These are phyloP conservation scores for Eubucco bourcierii DNA, from an alignment of 2,113 vertebrate species.

Conservation along the genomic window DNA sequence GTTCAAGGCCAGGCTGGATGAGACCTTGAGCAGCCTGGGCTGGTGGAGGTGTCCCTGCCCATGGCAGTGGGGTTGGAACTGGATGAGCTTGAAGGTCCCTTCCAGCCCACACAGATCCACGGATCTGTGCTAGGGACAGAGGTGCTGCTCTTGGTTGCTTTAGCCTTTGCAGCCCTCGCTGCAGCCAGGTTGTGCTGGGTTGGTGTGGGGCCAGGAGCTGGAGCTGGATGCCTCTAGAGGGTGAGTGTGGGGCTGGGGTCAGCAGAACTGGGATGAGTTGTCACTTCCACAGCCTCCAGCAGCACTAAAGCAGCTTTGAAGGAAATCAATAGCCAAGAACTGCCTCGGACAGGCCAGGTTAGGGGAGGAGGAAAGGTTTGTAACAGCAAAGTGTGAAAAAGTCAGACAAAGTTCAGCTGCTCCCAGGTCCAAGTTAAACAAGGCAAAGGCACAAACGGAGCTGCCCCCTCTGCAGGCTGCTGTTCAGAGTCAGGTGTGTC, in stretches of 20 bases:
- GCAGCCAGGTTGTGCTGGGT: not conserved
- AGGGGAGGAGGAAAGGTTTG: conserved; percentile 10
- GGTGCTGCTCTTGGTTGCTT: not conserved
- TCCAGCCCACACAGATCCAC: not conserved
- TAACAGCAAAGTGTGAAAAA: conserved; percentile 30
- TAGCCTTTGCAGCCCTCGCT: not conserved
- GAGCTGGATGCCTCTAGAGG: rapidly evolving
- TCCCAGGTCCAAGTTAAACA: conserved; percentile 47
- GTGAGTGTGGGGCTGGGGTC: not conserved
- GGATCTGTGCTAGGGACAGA: not conserved
- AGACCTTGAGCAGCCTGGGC: too few relatives aligned
- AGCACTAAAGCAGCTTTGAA: not conserved
- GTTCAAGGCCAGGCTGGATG: too few relatives aligned
- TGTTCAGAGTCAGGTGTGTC: conserved; percentile 9
- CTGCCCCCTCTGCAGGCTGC: not conserved
- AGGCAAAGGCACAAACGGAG: not conserved
- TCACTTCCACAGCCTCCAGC: not conserved
- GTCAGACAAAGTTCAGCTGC: conserved; percentile 28
- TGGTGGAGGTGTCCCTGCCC: too few relatives aligned
- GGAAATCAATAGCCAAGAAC: not conserved
- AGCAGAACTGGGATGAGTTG: not conserved
- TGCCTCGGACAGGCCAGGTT: not conserved
- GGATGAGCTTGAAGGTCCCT: too few relatives aligned
- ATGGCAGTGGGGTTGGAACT: too few relatives aligned
- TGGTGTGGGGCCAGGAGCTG: not conserved